Conservation (phyloP, 2,797 vertebrate species). For the Channallabes apus region DNA sequence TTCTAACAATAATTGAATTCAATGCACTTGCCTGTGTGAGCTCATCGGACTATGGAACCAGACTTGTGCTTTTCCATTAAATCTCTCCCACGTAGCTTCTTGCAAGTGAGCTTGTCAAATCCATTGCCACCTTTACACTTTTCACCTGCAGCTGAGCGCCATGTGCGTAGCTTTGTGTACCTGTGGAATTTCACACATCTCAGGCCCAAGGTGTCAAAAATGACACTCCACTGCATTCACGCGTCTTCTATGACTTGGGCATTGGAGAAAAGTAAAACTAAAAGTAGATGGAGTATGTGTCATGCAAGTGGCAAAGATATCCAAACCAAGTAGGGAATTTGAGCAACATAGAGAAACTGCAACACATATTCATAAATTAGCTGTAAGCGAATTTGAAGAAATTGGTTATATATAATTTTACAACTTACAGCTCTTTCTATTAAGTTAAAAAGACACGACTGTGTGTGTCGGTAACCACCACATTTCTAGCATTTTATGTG, state of each 20-base stretch:
- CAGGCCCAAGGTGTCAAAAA: constrained; percentile 45
- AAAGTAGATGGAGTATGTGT: constrained; percentile 10
- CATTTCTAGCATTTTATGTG: neutral
- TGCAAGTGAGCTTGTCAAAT: constrained; percentile 31
- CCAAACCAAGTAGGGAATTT: neutral
- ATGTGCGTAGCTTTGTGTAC: constrained; percentile 44
- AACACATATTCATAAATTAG: neutral
- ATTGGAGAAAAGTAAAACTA: constrained; percentile 27
- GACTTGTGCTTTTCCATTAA: constrained; percentile 21
- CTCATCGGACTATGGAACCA: constrained; percentile 2
- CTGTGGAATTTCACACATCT: constrained; percentile 50
- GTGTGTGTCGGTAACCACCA: neutral
- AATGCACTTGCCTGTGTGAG: neutral
- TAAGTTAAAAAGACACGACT: no score
- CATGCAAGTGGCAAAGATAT: neutral
- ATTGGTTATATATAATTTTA: neutral
- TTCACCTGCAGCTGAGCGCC: constrained; percentile 45
- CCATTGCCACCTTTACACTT: constrained; percentile 44
- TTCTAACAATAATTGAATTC: neutral
- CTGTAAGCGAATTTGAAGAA: neutral
- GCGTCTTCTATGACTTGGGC: constrained; percentile 42
- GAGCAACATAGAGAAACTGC: neutral
- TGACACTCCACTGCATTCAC: constrained; percentile 45
- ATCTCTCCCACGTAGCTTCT: constrained; percentile 19
- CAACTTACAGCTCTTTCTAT: neutral